Conservation (phyloP, 2,888 invertebrate genomes). For the Melinaea marsaeus region DNA sequence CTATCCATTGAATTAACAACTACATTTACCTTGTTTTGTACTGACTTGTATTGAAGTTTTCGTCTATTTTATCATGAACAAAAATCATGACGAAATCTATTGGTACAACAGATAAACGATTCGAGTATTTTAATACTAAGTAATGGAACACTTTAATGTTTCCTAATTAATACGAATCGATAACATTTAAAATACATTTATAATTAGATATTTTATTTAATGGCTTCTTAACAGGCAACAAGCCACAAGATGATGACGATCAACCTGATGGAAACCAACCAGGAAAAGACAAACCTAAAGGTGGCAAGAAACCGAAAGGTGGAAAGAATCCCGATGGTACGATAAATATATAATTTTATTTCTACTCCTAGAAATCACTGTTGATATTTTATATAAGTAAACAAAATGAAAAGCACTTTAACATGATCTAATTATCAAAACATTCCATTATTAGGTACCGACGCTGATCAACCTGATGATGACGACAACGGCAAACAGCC, state of each 20-base stretch:
- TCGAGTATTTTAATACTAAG: no score
- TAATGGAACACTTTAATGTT: no score
- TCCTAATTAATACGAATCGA: no score
- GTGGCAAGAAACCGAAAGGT: background rate
- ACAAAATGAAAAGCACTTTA: no score
- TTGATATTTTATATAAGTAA: no score
- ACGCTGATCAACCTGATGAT: background rate
- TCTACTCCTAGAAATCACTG: no score
- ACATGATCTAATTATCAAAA: background rate
- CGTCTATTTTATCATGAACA: background rate
- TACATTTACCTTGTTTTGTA: no score
- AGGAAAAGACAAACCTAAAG: background rate
- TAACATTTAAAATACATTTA: no score
- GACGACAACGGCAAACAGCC: background rate
- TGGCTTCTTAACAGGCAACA: background rate
- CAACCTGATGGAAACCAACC: background rate
- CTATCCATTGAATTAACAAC: no score
- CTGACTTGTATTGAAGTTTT: no score
- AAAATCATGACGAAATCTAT: no score
- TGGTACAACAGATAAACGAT: no score
- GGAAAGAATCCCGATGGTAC: background rate
- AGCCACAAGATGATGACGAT: background rate
- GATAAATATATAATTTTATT: background rate
- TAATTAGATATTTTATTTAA: background rate
- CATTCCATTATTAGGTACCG: background rate